phyloP scores from a whole-genome alignment of 2,888 invertebrate genomes.

The Agrochola lychnidis region DNA sequence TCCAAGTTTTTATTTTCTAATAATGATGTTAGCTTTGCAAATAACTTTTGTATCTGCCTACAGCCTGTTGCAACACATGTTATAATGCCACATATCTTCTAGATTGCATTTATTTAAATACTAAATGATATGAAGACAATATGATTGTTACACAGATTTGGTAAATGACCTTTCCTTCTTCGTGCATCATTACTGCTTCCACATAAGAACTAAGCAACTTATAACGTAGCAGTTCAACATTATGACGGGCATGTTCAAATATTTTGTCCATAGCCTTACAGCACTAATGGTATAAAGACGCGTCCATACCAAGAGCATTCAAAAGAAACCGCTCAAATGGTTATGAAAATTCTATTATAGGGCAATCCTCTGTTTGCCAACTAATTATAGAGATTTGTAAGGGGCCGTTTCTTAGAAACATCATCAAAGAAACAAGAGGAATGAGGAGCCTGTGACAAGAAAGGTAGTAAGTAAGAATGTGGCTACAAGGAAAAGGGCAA shows the following conservation, averaged over 20 bases:
- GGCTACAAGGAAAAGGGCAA: background rate
- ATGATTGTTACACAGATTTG: background rate
- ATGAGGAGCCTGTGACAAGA: too few species aligned
- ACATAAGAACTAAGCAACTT: slow-evolving; percentile 5
- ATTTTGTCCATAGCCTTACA: slow-evolving; percentile 4
- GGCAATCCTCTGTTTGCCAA: background rate
- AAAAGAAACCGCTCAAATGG: background rate
- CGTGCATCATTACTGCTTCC: background rate
- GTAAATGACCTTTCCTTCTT: background rate
- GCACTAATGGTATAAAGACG: slow-evolving; percentile 5
- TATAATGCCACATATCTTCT: background rate
- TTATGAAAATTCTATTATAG: background rate
- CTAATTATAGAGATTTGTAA: background rate
- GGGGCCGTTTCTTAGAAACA: background rate
- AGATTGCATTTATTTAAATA: background rate
- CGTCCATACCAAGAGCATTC: background rate
- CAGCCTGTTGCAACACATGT: background rate
- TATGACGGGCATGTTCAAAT: background rate
- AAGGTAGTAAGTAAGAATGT: background rate
- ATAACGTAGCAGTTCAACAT: slow-evolving; percentile 4
- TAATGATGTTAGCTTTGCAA: background rate
- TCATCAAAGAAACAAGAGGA: background rate
- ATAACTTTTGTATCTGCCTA: background rate
- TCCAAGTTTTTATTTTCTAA: background rate
- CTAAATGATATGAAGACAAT: background rate